Evolutionary conservation across 2,113 vertebrate species (phyloP).

Genomic region (Addax nasomaculatus): DNA sequence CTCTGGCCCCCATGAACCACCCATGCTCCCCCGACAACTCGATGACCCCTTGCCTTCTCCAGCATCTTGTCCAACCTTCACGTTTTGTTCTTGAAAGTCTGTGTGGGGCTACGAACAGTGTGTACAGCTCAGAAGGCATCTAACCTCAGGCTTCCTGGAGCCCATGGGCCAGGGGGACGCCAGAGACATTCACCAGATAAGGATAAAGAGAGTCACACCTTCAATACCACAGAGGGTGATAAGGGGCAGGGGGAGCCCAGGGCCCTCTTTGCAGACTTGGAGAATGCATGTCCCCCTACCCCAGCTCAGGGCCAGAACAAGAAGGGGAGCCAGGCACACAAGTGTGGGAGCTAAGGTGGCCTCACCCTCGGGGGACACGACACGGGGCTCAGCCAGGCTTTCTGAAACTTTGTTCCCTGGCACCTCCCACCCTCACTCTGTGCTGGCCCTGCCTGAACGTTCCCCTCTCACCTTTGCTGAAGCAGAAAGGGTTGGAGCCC

Average conservation of each 20-base stretch:
- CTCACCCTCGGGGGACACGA: fast-evolving
- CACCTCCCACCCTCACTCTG: fast-evolving
- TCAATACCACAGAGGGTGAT: background rate
- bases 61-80: background rate
- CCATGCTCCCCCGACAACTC: background rate
- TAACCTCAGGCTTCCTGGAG: background rate
- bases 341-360: too few relatives aligned
- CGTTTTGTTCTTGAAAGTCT: fast-evolving
- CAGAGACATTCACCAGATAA: background rate
- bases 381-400: fast-evolving
- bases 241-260: too few relatives aligned
- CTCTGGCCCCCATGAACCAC: too few relatives aligned
- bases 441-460: fast-evolving
- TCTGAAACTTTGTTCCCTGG: background rate
- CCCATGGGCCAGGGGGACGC: too few relatives aligned
- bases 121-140: too few relatives aligned
- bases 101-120: fast-evolving
- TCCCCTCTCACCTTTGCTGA: background rate
- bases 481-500: background rate
- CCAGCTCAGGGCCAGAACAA: background rate
- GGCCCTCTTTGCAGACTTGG: fast-evolving
- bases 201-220: background rate
- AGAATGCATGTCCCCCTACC: background rate
- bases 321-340: fast-evolving
- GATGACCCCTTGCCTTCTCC: background rate